Base-by-base conservation (phyloP, 2,113 vertebrate species). In the Melanerpes formicivorus region DNA sequence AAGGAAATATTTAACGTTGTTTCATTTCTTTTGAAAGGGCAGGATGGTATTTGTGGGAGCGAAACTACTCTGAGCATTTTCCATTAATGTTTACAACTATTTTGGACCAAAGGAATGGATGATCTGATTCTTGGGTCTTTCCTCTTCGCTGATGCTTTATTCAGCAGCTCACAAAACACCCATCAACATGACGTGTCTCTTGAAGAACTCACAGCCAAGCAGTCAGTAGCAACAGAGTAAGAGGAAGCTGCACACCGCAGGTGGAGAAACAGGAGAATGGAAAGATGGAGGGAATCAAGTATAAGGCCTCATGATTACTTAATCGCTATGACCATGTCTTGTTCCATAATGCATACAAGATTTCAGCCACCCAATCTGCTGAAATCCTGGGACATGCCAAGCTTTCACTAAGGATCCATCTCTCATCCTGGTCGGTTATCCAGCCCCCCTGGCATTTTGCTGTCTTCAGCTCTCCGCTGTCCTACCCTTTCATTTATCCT, bases 211-310 rank as follows among this genome's bases (percentile, higher is more conserved):
- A 27, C 32, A 87, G 50, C 15, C 25, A 87, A 83, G 80, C 15
- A 37, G 42, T 40, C 15, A 37, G 42, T 46, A 82, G 32, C 26
- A 25, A 42, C n/a, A 91, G 42, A 80, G 77, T 34, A 34, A 90
- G 44, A 79, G 46, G 93, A 75, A 62, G 62, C 64, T 78, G 74
- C 30, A 37, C 42, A 37, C 34, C 77, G 90, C 89, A 93, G 75
- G 69, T 90, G 80, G 80, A 84, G 90, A 96, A 96, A 95, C 54
- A 95, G 58, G 96, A 95, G 93, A 96, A 87, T 92, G 92, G 92
- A 93, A 96, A 95, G 74, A 90, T 89, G 75, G 77, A 94, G 81
- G 73, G 87, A 94, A 92, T 94, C 85, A 50, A 92, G 90, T 91
- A 78, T 58, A 94, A 88, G 50, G 72, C 77, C 92, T 88, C 95